Conservation (phyloP, 2,888 invertebrate species). For the Pterobdella sp. region DNA sequence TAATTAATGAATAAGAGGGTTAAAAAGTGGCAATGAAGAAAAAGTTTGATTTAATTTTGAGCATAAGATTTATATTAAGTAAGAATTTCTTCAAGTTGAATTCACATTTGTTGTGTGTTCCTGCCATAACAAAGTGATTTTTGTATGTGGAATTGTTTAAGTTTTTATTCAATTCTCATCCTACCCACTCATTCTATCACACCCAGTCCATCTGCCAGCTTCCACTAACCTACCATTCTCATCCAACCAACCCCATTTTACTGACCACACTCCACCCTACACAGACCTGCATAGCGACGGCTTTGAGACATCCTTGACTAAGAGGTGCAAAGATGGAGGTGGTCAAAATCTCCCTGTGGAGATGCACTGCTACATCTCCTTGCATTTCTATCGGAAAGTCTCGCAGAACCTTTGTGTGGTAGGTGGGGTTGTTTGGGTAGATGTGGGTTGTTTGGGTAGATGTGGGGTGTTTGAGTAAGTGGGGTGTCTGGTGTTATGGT, state of each 20-base stretch:
- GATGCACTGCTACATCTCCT: conserved; percentile 89
- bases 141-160: too few relatives aligned
- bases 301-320: conserved; percentile 84
- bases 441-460: neutral
- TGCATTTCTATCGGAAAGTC: conserved; percentile 92
- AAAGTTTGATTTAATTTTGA: too few relatives aligned
- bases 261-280: neutral
- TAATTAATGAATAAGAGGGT: too few relatives aligned
- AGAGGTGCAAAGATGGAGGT: conserved; percentile 88
- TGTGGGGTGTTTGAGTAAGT: too few relatives aligned
- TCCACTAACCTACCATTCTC: neutral
- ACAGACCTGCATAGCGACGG: conserved; percentile 60
- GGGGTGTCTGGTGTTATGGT: too few relatives aligned
- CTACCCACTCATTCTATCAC: neutral
- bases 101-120: too few relatives aligned
- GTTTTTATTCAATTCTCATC: neutral
- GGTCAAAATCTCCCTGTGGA: conserved; percentile 85
- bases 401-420: conserved; percentile 66
- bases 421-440: neutral
- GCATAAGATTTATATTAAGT: too few relatives aligned
- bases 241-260: neutral
- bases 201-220: neutral
- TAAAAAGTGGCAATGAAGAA: too few relatives aligned
- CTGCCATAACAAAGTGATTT: too few relatives aligned
- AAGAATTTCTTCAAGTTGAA: too few relatives aligned